Conservation (phyloP, 2,113 vertebrate genomes). For the Centropristis striata region DNA sequence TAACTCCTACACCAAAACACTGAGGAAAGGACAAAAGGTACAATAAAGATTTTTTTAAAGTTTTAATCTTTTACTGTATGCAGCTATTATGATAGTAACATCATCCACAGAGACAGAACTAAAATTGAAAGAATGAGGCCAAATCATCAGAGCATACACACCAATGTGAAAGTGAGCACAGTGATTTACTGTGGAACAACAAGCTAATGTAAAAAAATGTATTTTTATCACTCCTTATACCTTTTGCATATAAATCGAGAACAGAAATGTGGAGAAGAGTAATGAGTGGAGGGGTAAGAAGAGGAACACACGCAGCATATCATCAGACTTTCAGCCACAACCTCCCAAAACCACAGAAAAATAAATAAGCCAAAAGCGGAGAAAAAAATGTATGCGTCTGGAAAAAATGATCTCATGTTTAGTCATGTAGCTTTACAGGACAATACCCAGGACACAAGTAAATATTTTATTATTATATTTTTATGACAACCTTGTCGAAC, state of each 20-base stretch:
- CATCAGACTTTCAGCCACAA: conserved; percentile 65
- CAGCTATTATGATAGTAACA: conserved; percentile 35
- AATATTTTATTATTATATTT: conserved; percentile 72
- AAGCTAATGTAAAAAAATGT: conserved; percentile 42
- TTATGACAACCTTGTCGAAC: conserved; percentile 64
- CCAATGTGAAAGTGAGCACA: neutral
- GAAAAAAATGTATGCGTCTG: conserved; percentile 52
- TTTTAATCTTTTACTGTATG: conserved; percentile 37
- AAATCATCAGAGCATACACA: conserved; percentile 11
- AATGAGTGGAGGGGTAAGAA: conserved; percentile 49
- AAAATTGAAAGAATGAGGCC: conserved; percentile 41
- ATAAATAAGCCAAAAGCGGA: conserved; percentile 72
- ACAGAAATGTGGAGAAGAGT: conserved; percentile 45
- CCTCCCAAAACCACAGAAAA: conserved; percentile 78
- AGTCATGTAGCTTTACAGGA: conserved; percentile 62
- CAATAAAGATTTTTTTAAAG: neutral
- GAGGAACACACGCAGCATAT: conserved; percentile 70
- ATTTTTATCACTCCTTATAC: conserved; percentile 46
- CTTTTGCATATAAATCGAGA: conserved; percentile 54
- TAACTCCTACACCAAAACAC: conserved; percentile 71
- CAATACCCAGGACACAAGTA: conserved; percentile 69
- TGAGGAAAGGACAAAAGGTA: conserved; percentile 40
- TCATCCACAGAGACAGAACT: conserved; percentile 36
- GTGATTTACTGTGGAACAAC: conserved; percentile 56
- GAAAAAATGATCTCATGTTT: conserved; percentile 76